Conservation (phyloP, 2,113 vertebrate genomes). For the Hydrochoerus hydrochaeris region DNA sequence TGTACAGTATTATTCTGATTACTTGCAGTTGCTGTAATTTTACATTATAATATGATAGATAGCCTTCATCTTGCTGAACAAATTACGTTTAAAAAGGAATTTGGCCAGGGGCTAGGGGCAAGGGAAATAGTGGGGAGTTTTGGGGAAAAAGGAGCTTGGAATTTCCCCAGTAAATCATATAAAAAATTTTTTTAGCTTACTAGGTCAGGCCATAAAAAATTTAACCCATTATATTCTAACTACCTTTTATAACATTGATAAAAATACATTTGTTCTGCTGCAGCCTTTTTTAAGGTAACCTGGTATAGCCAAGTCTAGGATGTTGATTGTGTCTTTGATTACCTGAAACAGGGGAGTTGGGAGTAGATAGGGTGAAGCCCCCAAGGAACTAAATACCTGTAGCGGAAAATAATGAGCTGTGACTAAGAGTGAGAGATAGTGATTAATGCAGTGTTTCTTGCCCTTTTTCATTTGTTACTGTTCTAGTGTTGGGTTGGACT, state of each 20-base stretch:
- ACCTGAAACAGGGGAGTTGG: neutral
- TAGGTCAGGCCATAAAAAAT: conserved; percentile 18
- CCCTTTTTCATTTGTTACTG: neutral
- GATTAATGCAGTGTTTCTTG: neutral
- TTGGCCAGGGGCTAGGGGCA: neutral
- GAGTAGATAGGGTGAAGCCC: neutral
- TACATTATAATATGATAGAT: conserved; percentile 13
- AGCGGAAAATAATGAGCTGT: neutral
- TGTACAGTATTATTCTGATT: conserved; percentile 33
- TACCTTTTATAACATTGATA: neutral
- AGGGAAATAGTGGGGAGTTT: conserved; percentile 11
- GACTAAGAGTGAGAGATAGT: neutral
- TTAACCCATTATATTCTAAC: conserved; percentile 2
- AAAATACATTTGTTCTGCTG: conserved; percentile 17
- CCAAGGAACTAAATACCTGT: neutral
- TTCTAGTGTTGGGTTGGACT: neutral
- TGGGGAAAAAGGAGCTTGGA: neutral
- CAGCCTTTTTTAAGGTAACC: neutral
- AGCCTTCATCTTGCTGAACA: conserved; percentile 6
- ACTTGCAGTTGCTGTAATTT: neutral
- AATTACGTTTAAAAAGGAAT: conserved; percentile 37
- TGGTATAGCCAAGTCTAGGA: neutral
- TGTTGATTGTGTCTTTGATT: neutral
- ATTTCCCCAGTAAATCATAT: conserved; percentile 8
- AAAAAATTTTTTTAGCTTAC: conserved; percentile 45